Base-by-base conservation (phyloP, 2,888 invertebrate species). In the Tyria jacobaeae region DNA sequence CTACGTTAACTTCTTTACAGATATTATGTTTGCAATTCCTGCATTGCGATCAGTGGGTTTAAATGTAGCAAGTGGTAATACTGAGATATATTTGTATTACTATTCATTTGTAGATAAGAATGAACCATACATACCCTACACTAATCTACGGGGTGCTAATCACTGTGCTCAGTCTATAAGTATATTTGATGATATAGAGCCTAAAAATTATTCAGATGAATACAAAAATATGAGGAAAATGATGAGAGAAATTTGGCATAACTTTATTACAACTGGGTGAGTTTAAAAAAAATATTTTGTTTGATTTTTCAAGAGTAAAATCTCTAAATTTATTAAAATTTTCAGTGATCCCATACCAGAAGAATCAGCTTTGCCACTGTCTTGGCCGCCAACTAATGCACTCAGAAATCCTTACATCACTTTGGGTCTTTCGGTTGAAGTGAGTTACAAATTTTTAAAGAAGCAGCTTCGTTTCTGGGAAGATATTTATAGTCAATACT, bases 21-120 rank as follows among this genome's bases (percentile, higher is more conserved):
- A 59, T 52, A n/a, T 53, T 17, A 51, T 59, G 59, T 59, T 59
- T 52, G 47, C 31, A 21, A 34, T 39, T 15, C 50, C 59, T 34
- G 39, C 59, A 2, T 47, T 59, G 31, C 39, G 44, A 4, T 51
- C 52, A 21, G 52, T 59, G 14, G 47, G 25, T 44, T 52, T 52
- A 25, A 51, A 59, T 24, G 52, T 52, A 7, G 52, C 27, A 17
- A 41, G 17, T 12, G 59, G 59, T 14, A 51, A 59, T 51, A 25
- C 35, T 44, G 34, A 59, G 15, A 17, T 59, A 27, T 59, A 47
- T 59, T 59, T 59, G 35, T 59, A 59, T 47, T 17, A 52, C 12
- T 59, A 59, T 52, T 59, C 52, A 21, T 59, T 53, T 52, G 59
- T 59, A 21, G 59, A 59, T 59, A 52, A 59, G 10, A 51, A 47